Conservation (phyloP, 1,140 invertebrate species). For the Polyergus mexicanus region DNA sequence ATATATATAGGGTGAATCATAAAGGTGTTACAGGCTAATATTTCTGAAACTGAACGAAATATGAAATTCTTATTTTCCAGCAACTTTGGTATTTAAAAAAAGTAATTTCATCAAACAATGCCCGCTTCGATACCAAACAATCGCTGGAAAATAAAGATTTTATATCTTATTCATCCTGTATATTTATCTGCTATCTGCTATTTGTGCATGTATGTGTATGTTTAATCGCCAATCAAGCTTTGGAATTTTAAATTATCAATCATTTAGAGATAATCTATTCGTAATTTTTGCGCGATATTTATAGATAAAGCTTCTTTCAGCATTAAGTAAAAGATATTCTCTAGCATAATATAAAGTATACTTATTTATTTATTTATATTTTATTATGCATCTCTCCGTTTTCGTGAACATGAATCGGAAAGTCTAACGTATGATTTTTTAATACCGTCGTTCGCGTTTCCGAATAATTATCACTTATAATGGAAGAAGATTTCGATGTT, state of each 20-base stretch:
- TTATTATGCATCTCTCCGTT: constrained; percentile 30
- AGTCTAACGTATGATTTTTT: neutral
- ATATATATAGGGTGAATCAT: too few relatives aligned
- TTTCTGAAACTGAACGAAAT: too few relatives aligned
- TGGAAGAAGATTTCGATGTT: constrained; percentile 87
- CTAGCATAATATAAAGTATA: neutral
- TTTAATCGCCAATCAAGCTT: neutral
- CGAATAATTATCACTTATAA: constrained; percentile 78
- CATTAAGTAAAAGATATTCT: neutral
- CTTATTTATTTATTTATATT: constrained; percentile 13
- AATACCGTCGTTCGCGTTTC: neutral
- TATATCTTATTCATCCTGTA: neutral
- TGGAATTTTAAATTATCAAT: neutral
- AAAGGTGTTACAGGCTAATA: too few relatives aligned
- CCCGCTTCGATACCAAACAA: too few relatives aligned
- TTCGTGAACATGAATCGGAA: constrained; percentile 3
- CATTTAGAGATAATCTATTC: constrained; percentile 11
- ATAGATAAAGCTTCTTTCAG: neutral
- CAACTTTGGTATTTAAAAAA: too few relatives aligned
- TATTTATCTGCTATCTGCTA: neutral
- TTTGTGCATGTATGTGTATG: neutral
- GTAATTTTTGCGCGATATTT: neutral
- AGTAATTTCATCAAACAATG: too few relatives aligned
- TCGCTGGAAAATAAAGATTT: too few relatives aligned
- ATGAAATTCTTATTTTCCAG: too few relatives aligned